Conservation (phyloP, 2,113 vertebrate species). For the Mixornis gularis region DNA sequence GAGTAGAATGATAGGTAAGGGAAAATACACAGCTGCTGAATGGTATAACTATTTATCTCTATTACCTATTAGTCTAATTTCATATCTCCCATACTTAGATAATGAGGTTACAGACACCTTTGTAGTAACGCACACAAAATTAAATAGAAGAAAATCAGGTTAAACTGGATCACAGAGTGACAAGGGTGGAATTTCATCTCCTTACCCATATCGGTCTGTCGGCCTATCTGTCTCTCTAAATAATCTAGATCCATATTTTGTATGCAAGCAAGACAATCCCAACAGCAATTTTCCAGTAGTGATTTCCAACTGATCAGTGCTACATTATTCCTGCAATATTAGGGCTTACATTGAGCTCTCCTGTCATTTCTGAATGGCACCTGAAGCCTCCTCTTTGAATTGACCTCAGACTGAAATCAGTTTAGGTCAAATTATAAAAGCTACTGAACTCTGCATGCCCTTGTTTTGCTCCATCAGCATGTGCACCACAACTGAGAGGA, state of each 20-base stretch:
- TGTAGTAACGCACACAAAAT: background rate
- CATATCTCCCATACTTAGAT: background rate
- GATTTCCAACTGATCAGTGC: background rate
- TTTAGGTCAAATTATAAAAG: slow-evolving; percentile 50
- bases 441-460: slow-evolving; percentile 44
- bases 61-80: background rate
- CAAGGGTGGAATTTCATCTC: background rate
- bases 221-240: background rate
- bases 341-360: background rate
- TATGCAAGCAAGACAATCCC: background rate
- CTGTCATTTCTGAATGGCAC: slow-evolving; percentile 36
- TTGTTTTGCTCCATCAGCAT: slow-evolving; percentile 25
- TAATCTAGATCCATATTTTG: background rate
- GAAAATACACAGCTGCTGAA: background rate
- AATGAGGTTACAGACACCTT: slow-evolving; percentile 8
- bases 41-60: background rate
- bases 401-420: slow-evolving; percentile 37
- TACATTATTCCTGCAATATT: background rate
- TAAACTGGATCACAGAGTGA: background rate
- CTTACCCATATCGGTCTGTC: background rate
- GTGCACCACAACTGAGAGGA: slow-evolving; percentile 1
- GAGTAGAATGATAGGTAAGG: background rate
- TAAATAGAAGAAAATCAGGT: slow-evolving; percentile 3
- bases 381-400: slow-evolving; percentile 36
- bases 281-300: background rate